Evolutionary conservation across 2,797 vertebrate species (phyloP), one percentile per base, ranked within the genome.

Genomic region (Sphenodon punctatus): DNA sequence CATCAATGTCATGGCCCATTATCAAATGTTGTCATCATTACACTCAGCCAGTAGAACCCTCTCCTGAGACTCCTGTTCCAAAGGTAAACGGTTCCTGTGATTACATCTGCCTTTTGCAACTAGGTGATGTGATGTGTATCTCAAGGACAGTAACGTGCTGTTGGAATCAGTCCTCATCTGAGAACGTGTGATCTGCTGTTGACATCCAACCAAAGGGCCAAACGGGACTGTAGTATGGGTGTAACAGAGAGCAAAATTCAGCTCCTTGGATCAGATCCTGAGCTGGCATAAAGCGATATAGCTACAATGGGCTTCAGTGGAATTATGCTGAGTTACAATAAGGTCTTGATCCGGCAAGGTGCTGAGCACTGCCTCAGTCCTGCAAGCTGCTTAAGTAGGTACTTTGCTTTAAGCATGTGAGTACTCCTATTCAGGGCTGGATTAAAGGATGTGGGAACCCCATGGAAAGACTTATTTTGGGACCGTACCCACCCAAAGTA

Each of bases 21-120:
- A 90, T 90, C 92, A 73, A 88, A 89, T 56, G 61, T 51, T 79
- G 82, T 81, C 80, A 79, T 79, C 72, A 73, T 60, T 88, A 71
- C 34, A 70, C 72, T 72, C 59, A 59, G n/a, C 46, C 67, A 58
- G 67, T 51, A 51, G 74, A 82, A 78, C 11, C 41, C 25, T 10
- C 41, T 92, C 88, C 75, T 77, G 77, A 75, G 87, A 84, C 85
- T 68, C 41, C 39, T 76, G 27, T 64, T 64, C 61, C 53, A 59
- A 75, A 68, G 42, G 43, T 48, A 78, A 78, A 55, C 19, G 20
- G 36, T n/a, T 39, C 36, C 19, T 68, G 23, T 36, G 51, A 67
- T n/a, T 36, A 61, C 38, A 49, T 61, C 32, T 42, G 12, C 17
- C 53, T 53, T 85, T 75, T 80, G 25, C 16, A 56, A 69, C 22